Conservation (phyloP, 2,113 vertebrate species). For the Delphinus delphis region DNA sequence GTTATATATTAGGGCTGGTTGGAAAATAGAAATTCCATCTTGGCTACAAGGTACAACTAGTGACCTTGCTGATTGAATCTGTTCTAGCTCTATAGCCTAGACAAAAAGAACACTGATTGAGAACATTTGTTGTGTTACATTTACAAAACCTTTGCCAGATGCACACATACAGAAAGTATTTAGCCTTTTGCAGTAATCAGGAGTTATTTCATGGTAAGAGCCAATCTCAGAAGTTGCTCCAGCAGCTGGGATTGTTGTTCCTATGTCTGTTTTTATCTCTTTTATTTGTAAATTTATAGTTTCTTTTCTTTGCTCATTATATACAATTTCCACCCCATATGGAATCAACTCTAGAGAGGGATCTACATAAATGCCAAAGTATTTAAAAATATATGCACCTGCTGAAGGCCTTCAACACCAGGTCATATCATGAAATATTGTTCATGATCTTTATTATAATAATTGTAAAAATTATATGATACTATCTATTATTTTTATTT, state of each 20-base stretch:
- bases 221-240: constrained; percentile 40
- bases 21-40: constrained; percentile 50
- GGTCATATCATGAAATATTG: constrained; percentile 13
- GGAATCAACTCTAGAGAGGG: not conserved
- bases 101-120: constrained; percentile 25
- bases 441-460: not conserved
- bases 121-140: constrained; percentile 42
- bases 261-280: constrained; percentile 36
- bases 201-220: constrained; percentile 41
- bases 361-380: constrained; percentile 24
- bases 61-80: constrained; percentile 32
- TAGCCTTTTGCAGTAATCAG: constrained; percentile 51
- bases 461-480: not conserved
- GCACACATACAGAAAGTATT: constrained; percentile 41
- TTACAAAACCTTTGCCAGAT: constrained; percentile 54
- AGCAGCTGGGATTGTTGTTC: not conserved
- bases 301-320: constrained; percentile 58
- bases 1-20: not conserved
- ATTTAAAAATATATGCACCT: constrained; percentile 1
- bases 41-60: constrained; percentile 27
- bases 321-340: not conserved
- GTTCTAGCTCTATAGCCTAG: constrained; percentile 25
- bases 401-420: not conserved
- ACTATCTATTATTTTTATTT: not conserved
- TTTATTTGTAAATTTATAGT: not conserved